phyloP scores from a whole-genome alignment of 2,888 invertebrate species.

The Ochropleura plecta region DNA sequence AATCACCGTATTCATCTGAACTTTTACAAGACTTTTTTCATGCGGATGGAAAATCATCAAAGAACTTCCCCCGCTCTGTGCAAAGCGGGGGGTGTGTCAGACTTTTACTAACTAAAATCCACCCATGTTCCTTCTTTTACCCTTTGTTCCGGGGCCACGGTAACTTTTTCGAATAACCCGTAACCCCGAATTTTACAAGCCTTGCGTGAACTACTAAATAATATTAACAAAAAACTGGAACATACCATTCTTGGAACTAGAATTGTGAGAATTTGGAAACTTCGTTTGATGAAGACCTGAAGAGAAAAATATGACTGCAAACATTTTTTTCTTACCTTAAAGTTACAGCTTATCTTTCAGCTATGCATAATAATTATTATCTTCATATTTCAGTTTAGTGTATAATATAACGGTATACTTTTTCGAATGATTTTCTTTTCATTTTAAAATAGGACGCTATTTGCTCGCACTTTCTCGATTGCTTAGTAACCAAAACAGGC shows the following conservation, averaged over 20 bases:
- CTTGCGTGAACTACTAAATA: background rate
- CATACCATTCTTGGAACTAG: slow-evolving; percentile 31
- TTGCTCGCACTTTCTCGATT: slow-evolving; percentile 37
- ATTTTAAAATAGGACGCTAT: slow-evolving; percentile 39
- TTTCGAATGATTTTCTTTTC: slow-evolving; percentile 28
- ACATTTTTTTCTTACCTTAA: slow-evolving; percentile 35
- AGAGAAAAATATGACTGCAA: slow-evolving; percentile 35
- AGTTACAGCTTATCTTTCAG: slow-evolving; percentile 5
- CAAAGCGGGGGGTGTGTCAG: too few relatives aligned
- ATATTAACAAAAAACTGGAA: background rate
- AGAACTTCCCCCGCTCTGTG: too few relatives aligned
- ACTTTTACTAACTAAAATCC: too few relatives aligned
- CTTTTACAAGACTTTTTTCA: too few relatives aligned
- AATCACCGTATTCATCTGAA: background rate
- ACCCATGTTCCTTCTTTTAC: too few relatives aligned
- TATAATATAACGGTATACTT: slow-evolving; percentile 11
- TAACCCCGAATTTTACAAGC: background rate
- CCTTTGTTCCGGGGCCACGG: too few relatives aligned
- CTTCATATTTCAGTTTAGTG: slow-evolving; percentile 11
- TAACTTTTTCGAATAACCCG: too few relatives aligned
- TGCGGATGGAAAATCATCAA: too few relatives aligned
- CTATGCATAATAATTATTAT: slow-evolving; percentile 6
- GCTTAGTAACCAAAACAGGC: slow-evolving; percentile 14
- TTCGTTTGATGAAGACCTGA: slow-evolving; percentile 32
- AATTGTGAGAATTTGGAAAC: slow-evolving; percentile 15